These are phyloP conservation scores for Cirrhinus molitorella DNA, from an alignment of 2,797 vertebrate species.

Conservation along the genomic window DNA sequence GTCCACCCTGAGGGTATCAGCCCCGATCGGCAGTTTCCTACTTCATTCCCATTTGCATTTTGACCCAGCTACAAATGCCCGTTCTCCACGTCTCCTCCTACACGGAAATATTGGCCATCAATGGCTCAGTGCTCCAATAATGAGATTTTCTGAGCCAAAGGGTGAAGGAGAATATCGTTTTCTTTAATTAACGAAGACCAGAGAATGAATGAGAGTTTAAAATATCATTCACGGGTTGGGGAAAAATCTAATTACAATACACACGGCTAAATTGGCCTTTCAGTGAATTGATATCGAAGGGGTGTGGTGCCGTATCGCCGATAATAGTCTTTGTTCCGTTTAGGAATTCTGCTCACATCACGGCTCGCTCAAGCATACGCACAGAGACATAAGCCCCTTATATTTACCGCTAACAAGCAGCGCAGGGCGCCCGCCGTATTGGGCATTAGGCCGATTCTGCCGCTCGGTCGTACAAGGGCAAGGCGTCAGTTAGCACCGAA, in stretches of 20 bases:
- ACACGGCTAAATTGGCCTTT: conserved; percentile 35
- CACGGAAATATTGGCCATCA: conserved; percentile 35
- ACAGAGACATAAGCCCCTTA: conserved; percentile 52
- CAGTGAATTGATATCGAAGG: conserved; percentile 49
- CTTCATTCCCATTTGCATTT: conserved; percentile 25
- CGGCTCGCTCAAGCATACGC: conserved; percentile 51
- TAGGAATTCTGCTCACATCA: conserved; percentile 57
- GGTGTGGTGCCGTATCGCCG: conserved; percentile 33
- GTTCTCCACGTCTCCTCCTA: conserved; percentile 21
- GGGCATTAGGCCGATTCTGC: conserved; percentile 57
- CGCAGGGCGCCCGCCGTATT: conserved; percentile 50
- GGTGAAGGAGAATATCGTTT: conserved; percentile 48
- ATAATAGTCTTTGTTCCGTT: conserved; percentile 49
- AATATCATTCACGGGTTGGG: conserved; percentile 45
- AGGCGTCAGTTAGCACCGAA: conserved; percentile 62
- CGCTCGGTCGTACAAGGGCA: conserved; percentile 64
- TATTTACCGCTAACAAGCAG: conserved; percentile 60
- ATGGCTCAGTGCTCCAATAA: conserved; percentile 43
- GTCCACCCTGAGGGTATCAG: conserved; percentile 25
- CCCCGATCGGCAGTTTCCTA: conserved; percentile 12
- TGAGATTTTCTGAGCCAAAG: conserved; percentile 55
- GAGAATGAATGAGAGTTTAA: conserved; percentile 51
- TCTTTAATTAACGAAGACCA: conserved; percentile 55
- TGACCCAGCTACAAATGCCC: conserved; percentile 30
- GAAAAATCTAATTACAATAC: conserved; percentile 30